phyloP scores from a whole-genome alignment of 2,888 invertebrate genomes.

The Leptopilina drosophilae region DNA sequence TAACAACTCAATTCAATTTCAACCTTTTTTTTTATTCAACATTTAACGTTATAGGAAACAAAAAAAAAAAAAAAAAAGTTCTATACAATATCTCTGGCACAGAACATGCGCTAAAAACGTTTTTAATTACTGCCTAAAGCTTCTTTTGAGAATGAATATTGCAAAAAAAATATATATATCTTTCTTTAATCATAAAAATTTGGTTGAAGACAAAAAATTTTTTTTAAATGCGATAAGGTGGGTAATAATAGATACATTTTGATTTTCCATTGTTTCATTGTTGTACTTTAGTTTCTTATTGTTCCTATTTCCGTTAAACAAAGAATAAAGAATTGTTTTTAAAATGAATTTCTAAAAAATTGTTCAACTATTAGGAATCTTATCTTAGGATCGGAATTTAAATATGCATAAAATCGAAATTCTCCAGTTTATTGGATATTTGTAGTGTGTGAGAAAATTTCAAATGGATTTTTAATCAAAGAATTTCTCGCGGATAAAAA shows the following conservation, averaged over 20 bases:
- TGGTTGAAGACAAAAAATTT: neutral
- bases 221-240: neutral
- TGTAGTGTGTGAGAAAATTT: neutral
- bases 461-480: neutral
- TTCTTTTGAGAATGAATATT: neutral
- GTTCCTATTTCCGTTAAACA: too few species aligned
- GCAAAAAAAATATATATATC: neutral
- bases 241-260: too few species aligned
- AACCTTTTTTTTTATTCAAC: conserved; percentile 10
- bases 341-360: too few species aligned
- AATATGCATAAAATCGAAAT: neutral
- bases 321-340: too few species aligned
- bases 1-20: neutral
- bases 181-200: neutral
- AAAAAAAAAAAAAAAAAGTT: conserved; percentile 20
- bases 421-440: neutral
- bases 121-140: conserved; percentile 17
- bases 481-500: neutral
- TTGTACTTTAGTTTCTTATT: too few species aligned
- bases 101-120: conserved; percentile 17
- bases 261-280: too few species aligned
- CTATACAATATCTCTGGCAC: neutral
- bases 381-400: neutral
- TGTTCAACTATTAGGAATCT: too few species aligned
- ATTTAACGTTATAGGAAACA: neutral